phyloP scores from a whole-genome alignment of 2,888 invertebrate genomes.

The Machimus atricapillus region DNA sequence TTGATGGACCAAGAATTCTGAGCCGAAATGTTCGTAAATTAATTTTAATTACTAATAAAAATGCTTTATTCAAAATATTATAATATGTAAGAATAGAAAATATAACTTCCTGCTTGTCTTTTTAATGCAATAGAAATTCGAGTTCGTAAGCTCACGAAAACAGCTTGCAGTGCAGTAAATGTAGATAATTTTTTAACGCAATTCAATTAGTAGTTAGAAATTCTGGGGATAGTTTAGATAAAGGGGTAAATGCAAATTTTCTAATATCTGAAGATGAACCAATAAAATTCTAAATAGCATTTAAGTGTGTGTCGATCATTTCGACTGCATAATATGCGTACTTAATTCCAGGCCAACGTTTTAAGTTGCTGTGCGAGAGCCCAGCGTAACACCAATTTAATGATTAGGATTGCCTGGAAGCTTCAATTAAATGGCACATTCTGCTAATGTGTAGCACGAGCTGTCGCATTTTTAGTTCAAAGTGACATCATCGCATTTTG shows the following conservation, averaged over 20 bases:
- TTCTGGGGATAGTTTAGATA: not conserved
- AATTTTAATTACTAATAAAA: not conserved
- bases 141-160: not conserved
- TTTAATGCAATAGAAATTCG: not conserved
- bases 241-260: not conserved
- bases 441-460: constrained; percentile 28
- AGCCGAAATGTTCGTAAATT: not conserved
- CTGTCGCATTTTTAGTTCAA: not conserved
- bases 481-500: constrained; percentile 26
- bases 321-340: not conserved
- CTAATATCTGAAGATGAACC: not conserved
- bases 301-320: not conserved
- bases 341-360: not conserved
- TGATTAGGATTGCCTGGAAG: constrained; percentile 34
- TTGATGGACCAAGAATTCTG: not conserved
- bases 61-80: no score
- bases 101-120: not conserved
- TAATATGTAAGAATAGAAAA: no score
- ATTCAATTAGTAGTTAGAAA: not conserved
- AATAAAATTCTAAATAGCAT: not conserved
- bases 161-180: not conserved
- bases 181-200: not conserved
- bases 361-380: not conserved
- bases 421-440: constrained; percentile 26
- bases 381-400: not conserved